A percentile compares a stretch with the other conserved stretches of the same genome.
Conservation (phyloP, 2,113 vertebrate genomes). For the Oreochromis aureus region DNA sequence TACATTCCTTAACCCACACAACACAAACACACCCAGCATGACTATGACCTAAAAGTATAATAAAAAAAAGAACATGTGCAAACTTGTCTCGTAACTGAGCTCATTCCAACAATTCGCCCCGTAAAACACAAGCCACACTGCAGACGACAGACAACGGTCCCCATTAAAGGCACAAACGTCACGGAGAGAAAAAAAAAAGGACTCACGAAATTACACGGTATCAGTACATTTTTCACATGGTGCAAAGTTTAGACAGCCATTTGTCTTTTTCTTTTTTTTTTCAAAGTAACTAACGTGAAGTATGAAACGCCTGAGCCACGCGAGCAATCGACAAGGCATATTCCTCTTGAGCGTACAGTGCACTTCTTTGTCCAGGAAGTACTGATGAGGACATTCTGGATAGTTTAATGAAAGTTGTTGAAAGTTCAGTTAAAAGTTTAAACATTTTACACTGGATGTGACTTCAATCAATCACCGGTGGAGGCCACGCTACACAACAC, state of each 20-base stretch:
- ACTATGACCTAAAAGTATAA: neutral
- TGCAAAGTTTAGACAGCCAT: slow-evolving; percentile 2
- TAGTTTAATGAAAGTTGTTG: neutral
- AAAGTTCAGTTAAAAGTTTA: neutral
- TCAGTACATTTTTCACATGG: neutral
- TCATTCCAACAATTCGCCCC: neutral
- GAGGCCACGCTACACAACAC: slow-evolving; percentile 19
- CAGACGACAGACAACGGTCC: neutral
- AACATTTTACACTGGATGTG: neutral
- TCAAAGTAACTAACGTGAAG: neutral
- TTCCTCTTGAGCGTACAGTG: neutral
- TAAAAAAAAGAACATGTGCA: slow-evolving; percentile 42
- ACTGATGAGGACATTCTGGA: neutral
- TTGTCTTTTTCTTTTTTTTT: neutral
- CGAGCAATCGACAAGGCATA: neutral
- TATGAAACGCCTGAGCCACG: slow-evolving; percentile 9
- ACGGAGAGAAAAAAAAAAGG: neutral
- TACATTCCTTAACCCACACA: neutral
- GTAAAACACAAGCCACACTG: neutral
- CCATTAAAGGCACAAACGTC: slow-evolving; percentile 29
- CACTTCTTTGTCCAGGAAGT: neutral
- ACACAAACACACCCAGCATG: neutral
- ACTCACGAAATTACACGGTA: neutral
- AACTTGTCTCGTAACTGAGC: slow-evolving; percentile 27
- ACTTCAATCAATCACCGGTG: neutral